A percentile compares a stretch with the other conserved stretches of the same genome.
These are phyloP conservation scores for Selenia dentaria DNA, from an alignment of 2,888 invertebrate species.

Conservation along the genomic window DNA sequence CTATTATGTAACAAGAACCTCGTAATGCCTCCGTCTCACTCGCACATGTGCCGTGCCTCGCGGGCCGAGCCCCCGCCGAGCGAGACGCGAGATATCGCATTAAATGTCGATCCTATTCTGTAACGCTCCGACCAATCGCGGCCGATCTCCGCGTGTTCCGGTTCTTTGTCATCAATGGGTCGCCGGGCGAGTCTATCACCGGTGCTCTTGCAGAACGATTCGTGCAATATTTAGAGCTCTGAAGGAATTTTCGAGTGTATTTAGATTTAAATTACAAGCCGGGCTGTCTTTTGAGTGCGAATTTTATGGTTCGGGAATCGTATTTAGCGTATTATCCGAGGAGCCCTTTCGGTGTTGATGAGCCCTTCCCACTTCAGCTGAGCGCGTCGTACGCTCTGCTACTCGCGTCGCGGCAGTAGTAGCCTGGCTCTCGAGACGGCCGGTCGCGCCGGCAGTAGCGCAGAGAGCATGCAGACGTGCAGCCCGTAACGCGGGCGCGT, in stretches of 20 bases:
- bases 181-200: slow-evolving; percentile 85
- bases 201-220: slow-evolving; percentile 63
- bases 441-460: slow-evolving; percentile 44
- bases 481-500: slow-evolving; percentile 22
- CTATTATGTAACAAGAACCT: slow-evolving; percentile 72
- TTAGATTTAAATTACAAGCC: background rate
- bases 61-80: slow-evolving; percentile 44
- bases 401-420: slow-evolving; percentile 57
- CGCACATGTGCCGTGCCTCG: slow-evolving; percentile 42
- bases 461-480: slow-evolving; percentile 35
- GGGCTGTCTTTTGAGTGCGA: background rate
- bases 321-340: slow-evolving; percentile 59
- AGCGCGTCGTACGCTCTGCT: slow-evolving; percentile 80
- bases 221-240: slow-evolving; percentile 53
- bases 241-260: background rate
- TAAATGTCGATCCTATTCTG: slow-evolving; percentile 82
- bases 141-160: slow-evolving; percentile 85
- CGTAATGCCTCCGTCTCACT: slow-evolving; percentile 53
- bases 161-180: slow-evolving; percentile 90
- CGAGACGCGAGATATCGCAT: slow-evolving; percentile 66
- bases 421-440: slow-evolving; percentile 63
- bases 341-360: slow-evolving; percentile 72
- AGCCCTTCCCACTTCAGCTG: slow-evolving; percentile 81
- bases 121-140: slow-evolving; percentile 85
- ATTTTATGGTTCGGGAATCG: slow-evolving; percentile 37